Base-by-base conservation (phyloP, 2,888 invertebrate species). In the Phlogophora meticulosa region DNA sequence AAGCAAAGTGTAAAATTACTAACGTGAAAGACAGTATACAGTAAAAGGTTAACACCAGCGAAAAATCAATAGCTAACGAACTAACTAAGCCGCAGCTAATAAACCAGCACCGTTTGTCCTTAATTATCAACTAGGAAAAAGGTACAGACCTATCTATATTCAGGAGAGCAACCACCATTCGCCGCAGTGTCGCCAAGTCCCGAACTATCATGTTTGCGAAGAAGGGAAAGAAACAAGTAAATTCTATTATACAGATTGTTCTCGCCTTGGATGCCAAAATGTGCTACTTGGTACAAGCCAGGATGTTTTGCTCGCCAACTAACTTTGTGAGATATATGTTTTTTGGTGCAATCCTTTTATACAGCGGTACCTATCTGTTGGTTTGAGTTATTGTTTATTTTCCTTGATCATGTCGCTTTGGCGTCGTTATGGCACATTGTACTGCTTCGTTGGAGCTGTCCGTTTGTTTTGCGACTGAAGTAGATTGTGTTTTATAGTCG, bases 201-300 rank as follows among this genome's bases (percentile, higher is more conserved):
- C 69, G 53, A 82, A 78, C 76, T 70, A 75, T 79, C 68, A 71
- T 72, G 64, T 72, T 75, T 81, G 82, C 83, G 86, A 90, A 90
- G 89, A 90, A 81, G 83, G 82, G 87, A 90, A n/a, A 90, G 89
- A 90, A 91, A 90, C 87, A 86, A 91, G 85, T 90, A 88, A 86
- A 93, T 93, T 93, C 93, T 93, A 93, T 94, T 93, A 93, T 83
- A 88, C 87, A 91, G 93, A 94, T 93, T 93, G 93, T 94, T 94
- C 94, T 92, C 93, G 94, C 93, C 93, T 92, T 81, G 85, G 86
- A 89, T 92, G 94, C 93, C 94, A 93, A 93, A 93, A 93, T 88
- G 84, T 87, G 86, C 85, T 90, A 91, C 76, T 72, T 70, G 52
- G 77, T 83, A 72, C 52, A 91, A 86, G 90, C 88, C 90, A 90